These are phyloP conservation scores for Trichomycterus rosablanca DNA, from an alignment of 2,113 vertebrate species.

Conservation along the genomic window DNA sequence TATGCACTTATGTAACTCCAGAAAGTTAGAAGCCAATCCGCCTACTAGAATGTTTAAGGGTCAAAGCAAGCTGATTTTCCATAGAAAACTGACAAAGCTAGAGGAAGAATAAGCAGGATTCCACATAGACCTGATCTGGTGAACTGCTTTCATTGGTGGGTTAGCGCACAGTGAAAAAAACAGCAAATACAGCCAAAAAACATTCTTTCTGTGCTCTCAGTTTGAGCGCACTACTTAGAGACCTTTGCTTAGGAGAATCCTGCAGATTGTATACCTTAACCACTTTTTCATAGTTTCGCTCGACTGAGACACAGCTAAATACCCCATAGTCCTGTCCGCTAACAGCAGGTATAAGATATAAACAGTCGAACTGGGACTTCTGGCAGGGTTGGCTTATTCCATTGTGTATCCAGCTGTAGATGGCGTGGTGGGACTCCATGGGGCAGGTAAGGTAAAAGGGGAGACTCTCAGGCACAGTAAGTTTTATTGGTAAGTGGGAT, in stretches of 20 bases:
- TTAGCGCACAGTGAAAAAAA: background rate
- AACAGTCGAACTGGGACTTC: constrained; percentile 56
- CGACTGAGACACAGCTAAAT: constrained; percentile 61
- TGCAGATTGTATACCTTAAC: constrained; percentile 49
- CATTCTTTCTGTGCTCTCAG: background rate
- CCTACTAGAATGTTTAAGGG: too few species aligned
- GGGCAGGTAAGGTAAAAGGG: constrained; percentile 70
- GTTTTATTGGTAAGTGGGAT: constrained; percentile 5
- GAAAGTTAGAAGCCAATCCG: too few species aligned
- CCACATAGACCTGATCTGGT: too few species aligned
- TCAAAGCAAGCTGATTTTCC: too few species aligned
- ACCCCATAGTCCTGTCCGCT: constrained; percentile 46
- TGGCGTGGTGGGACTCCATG: constrained; percentile 67
- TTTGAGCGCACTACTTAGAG: background rate
- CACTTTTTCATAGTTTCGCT: constrained; percentile 53
- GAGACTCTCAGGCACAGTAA: constrained; percentile 45
- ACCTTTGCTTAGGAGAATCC: too few species aligned
- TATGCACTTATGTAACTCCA: too few species aligned
- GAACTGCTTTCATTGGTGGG: background rate
- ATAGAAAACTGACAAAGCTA: too few species aligned
- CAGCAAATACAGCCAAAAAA: background rate
- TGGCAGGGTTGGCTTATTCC: constrained; percentile 49
- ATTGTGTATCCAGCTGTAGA: constrained; percentile 61
- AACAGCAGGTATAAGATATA: constrained; percentile 64
- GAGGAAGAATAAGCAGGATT: too few species aligned